A percentile compares a stretch with the other conserved stretches of the same genome.
Conservation (phyloP, 2,888 invertebrate species). For the Hypena proboscidalis region DNA sequence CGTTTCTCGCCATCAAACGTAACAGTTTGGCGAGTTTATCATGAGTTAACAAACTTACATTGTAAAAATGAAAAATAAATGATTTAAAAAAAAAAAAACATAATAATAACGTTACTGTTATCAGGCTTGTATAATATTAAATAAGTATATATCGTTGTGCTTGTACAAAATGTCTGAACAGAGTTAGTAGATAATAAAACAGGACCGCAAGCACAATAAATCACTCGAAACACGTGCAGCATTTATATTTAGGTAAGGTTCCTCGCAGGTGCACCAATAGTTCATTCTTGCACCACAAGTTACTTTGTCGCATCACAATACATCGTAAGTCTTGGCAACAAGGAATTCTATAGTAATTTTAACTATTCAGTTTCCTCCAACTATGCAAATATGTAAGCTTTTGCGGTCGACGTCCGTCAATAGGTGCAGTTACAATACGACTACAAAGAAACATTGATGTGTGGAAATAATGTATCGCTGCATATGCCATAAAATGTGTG, state of each 20-base stretch:
- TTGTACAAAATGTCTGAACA: no score
- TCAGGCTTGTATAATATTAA: no score
- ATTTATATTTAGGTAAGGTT: constrained; percentile 3
- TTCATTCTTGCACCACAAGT: constrained; percentile 19
- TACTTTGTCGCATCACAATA: constrained; percentile 68
- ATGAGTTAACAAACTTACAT: no score
- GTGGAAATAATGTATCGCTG: constrained; percentile 1
- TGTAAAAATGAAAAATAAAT: no score
- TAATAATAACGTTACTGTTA: no score
- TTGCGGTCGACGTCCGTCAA: constrained; percentile 44
- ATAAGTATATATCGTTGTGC: no score
- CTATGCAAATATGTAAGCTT: constrained; percentile 54
- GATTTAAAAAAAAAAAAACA: no score
- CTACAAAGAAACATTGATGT: not conserved
- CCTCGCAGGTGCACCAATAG: constrained; percentile 15
- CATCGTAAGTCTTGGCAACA: constrained; percentile 66
- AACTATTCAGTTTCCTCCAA: constrained; percentile 66
- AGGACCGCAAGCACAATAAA: constrained; percentile 6
- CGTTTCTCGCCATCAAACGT: no score
- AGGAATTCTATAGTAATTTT: constrained; percentile 69
- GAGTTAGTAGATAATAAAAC: constrained; percentile 5
- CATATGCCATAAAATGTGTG: constrained; percentile 10
- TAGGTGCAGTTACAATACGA: constrained; percentile 8
- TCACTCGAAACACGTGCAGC: constrained; percentile 3
- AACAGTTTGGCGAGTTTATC: no score